Conservation (phyloP, 2,888 invertebrate genomes). For the Nemotelus nigrinus region DNA sequence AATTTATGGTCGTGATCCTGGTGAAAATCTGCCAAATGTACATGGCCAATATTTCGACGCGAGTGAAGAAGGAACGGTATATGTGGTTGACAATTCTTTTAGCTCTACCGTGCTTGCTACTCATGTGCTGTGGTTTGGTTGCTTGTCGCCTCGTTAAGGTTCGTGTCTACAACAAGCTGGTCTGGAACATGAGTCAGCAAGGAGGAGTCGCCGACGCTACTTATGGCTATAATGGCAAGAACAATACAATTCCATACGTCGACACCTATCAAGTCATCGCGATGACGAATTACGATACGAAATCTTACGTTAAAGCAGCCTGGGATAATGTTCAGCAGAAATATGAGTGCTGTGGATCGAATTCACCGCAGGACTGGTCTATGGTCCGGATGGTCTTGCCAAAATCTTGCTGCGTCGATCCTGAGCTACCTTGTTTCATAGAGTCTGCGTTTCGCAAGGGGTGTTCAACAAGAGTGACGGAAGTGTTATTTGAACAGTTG, state of each 20-base stretch:
- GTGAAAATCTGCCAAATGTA: conserved; percentile 39
- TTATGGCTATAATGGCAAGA: neutral
- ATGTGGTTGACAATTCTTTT: conserved; percentile 25
- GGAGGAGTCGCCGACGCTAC: neutral
- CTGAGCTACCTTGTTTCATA: neutral
- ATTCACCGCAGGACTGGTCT: conserved; percentile 34
- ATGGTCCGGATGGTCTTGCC: conserved; percentile 15
- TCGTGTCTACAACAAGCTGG: conserved; percentile 15
- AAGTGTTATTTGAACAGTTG: conserved; percentile 23
- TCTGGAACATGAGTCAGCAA: conserved; percentile 7
- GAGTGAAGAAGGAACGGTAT: conserved; percentile 13
- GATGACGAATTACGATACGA: conserved; percentile 37
- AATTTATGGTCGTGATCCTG: conserved; percentile 15
- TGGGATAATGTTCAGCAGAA: conserved; percentile 45
- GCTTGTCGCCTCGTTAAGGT: conserved; percentile 37
- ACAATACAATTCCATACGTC: conserved; percentile 8
- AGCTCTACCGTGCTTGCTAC: conserved; percentile 29
- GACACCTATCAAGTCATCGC: conserved; percentile 41
- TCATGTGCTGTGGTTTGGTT: conserved; percentile 12
- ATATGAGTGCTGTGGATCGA: conserved; percentile 45
- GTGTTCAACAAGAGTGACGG: conserved; percentile 10
- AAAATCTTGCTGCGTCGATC: conserved; percentile 34
- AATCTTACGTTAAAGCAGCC: conserved; percentile 1
- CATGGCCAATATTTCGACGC: conserved; percentile 10
- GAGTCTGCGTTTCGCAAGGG: conserved; percentile 18